These are phyloP conservation scores for Aphelenchoides avenae DNA, from an alignment of 1,140 invertebrate species.

Conservation along the genomic window DNA sequence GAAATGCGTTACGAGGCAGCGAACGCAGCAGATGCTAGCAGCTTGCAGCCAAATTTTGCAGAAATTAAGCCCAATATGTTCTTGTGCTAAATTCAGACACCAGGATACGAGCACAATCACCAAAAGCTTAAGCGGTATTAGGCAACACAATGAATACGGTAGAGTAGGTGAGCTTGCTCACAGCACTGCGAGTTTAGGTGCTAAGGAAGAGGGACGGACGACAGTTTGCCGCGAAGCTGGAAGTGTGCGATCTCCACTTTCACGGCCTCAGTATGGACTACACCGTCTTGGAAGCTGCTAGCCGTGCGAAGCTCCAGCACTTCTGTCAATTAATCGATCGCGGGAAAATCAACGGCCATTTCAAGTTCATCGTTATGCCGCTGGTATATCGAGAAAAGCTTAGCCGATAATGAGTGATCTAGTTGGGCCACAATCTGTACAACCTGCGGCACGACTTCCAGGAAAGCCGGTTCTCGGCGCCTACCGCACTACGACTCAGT, in stretches of 20 bases:
- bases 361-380: constrained; percentile 57
- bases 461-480: constrained; percentile 53
- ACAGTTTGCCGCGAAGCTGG: constrained; percentile 53
- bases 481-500: constrained; percentile 47
- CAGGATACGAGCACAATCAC: too few species aligned
- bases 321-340: constrained; percentile 47
- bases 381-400: constrained; percentile 29
- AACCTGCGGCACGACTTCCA: constrained; percentile 52
- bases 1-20: too few species aligned
- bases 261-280: constrained; percentile 55
- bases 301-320: constrained; percentile 28
- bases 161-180: constrained; percentile 4
- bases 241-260: constrained; percentile 47
- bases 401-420: constrained; percentile 15
- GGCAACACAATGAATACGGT: background rate
- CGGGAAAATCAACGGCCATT: constrained; percentile 57
- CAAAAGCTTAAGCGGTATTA: background rate
- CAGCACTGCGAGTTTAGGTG: constrained; percentile 42
- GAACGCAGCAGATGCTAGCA: constrained; percentile 13
- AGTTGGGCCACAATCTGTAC: constrained; percentile 54
- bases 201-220: constrained; percentile 46
- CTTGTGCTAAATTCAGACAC: too few species aligned
- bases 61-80: too few species aligned
- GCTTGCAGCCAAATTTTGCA: too few species aligned
- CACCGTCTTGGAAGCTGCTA: constrained; percentile 49